Base-by-base conservation (phyloP, 1,140 invertebrate species). In the Pogonomyrmex californicus region DNA sequence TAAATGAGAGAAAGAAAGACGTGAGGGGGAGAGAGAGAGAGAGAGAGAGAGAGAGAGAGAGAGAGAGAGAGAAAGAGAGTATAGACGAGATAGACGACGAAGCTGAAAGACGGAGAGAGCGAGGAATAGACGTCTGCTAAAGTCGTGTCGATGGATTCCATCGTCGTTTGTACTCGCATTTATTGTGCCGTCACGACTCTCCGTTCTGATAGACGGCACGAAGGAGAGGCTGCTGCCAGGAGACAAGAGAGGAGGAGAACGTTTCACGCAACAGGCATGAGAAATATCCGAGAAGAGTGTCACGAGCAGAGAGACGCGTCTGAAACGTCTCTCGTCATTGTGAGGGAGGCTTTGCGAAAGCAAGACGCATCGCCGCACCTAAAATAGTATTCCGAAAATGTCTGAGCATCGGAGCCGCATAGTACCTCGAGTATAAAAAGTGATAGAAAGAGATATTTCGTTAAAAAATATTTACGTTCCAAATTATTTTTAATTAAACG, bases 241-340 rank as follows among this genome's bases (percentile, higher is more conserved):
- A 78, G 54, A 86, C 56, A 82, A 79, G 65, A 68, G 33, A 47
- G 38, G 49, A 76, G 60, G 12, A 54, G 86, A 73, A n/a, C n/a
- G 30, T 56, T 73, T 83, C 70, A 56, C 68, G 66, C 70, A 63
- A 51, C 78, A 63, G 41, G 54, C 78, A 44, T 23, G 85, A 78
- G 77, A 82, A 75, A 88, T 62, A 60, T 73, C 33, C 68, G 56
- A 4, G 63, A 79, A 88, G 23, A 76, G 70, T 89, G 56, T 88
- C 76, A 86, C 87, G 71, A 88, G 54, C 85, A 83, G 81, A 86
- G 76, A 86, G 88, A 76, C 47, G 62, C 54, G 54, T n/a, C 41
- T 78, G 56, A 65, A 23, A 66, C 79, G 60, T 75, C 41, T 47
- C 30, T n/a, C 23, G 56, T 77, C 23, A 38, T 77, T n/a, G 54